These are phyloP conservation scores for Potamarius usumacintae DNA, from an alignment of 2,113 vertebrate genomes.

Conservation along the genomic window DNA sequence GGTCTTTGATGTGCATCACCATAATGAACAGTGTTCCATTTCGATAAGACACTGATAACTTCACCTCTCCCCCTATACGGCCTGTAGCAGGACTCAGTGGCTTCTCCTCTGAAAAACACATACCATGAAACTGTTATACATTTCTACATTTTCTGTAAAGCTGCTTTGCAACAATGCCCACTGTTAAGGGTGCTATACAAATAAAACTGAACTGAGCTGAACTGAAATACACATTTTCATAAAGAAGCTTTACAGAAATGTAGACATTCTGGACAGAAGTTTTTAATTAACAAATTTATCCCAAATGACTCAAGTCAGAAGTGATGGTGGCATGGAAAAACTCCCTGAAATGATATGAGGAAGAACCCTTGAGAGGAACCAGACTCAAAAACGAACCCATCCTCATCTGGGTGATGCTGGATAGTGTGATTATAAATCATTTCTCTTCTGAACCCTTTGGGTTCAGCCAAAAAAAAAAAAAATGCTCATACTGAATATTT, in stretches of 20 bases:
- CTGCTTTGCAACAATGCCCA: not conserved
- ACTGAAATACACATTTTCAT: too few species aligned
- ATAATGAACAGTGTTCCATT: conserved; percentile 97
- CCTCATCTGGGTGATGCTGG: too few species aligned
- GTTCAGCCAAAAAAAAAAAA: too few species aligned
- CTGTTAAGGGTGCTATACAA: not conserved
- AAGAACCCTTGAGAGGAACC: too few species aligned
- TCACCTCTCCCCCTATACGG: conserved; percentile 93
- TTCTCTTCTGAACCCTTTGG: too few species aligned
- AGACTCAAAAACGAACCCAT: too few species aligned
- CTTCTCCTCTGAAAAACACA: conserved; percentile 64
- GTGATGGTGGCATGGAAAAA: too few species aligned
- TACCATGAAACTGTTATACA: not conserved
- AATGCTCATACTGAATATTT: not conserved
- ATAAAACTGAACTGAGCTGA: not conserved
- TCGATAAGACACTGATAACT: conserved; percentile 93
- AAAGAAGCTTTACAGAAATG: not conserved
- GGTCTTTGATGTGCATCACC: conserved; percentile 98
- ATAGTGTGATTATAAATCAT: too few species aligned
- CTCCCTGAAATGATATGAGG: too few species aligned
- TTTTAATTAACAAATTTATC: too few species aligned
- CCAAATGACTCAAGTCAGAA: too few species aligned
- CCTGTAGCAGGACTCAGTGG: conserved; percentile 84
- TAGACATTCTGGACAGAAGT: not conserved
- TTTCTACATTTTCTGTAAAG: not conserved